A percentile compares a stretch with the other conserved stretches of the same genome.
Evolutionary conservation across 2,888 invertebrate genomes (phyloP).

Genomic region (Spodoptera littoralis): DNA sequence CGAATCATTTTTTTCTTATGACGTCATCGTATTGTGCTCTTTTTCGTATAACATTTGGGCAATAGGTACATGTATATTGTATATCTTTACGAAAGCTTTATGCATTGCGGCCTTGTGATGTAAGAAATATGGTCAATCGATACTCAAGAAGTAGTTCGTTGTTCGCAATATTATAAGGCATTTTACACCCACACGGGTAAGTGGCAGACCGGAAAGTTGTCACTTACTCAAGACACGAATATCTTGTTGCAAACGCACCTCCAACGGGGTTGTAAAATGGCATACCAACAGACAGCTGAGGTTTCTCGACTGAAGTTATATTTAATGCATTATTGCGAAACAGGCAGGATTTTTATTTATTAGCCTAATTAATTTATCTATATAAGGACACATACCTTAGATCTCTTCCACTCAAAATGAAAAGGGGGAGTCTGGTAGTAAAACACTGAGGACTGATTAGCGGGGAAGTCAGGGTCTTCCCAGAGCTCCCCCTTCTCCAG

Average conservation of each 20-base stretch:
- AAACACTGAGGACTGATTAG: slow-evolving; percentile 96
- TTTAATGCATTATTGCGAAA: no score
- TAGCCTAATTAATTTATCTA: background rate
- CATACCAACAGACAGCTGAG: no score
- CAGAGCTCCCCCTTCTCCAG: slow-evolving; percentile 94
- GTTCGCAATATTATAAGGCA: no score
- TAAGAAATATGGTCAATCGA: slow-evolving; percentile 11
- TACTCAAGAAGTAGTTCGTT: background rate
- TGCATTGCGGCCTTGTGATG: slow-evolving; percentile 16
- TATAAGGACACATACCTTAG: slow-evolving; percentile 89
- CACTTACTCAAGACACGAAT: no score
- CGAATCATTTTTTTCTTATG: slow-evolving; percentile 27
- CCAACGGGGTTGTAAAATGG: no score
- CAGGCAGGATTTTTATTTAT: no score
- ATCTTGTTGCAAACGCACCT: no score
- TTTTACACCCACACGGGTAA: background rate
- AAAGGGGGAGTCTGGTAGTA: slow-evolving; percentile 98
- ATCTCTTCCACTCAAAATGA: slow-evolving; percentile 96
- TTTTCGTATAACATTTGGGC: slow-evolving; percentile 29
- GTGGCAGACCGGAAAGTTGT: background rate
- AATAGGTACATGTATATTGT: slow-evolving; percentile 9
- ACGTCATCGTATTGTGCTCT: slow-evolving; percentile 43
- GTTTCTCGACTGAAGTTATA: no score
- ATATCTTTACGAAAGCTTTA: slow-evolving; percentile 13
- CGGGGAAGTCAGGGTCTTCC: slow-evolving; percentile 98